phyloP scores from a whole-genome alignment of 2,113 vertebrate genomes.

The Dascyllus trimaculatus region DNA sequence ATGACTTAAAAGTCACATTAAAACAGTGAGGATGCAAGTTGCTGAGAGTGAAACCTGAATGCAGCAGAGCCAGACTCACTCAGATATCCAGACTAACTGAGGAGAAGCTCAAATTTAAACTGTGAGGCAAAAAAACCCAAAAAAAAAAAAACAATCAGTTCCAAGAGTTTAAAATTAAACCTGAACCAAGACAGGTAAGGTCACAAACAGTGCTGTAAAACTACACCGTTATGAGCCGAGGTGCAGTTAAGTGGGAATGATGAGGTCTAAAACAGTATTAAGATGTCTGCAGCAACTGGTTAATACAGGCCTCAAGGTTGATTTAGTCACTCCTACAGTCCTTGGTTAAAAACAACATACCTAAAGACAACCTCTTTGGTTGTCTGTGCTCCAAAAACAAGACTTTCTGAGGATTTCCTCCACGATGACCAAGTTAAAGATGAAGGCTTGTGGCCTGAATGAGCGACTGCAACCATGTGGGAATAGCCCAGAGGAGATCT shows the following conservation, averaged over 20 bases:
- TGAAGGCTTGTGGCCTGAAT: background rate
- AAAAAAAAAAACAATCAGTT: background rate
- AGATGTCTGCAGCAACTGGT: background rate
- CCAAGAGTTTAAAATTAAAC: background rate
- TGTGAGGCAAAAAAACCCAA: slow-evolving; percentile 5
- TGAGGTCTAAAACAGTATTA: background rate
- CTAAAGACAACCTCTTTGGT: background rate
- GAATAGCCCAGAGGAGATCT: background rate
- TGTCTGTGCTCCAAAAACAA: background rate
- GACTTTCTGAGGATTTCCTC: background rate
- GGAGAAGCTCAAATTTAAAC: background rate
- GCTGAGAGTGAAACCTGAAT: slow-evolving; percentile 28
- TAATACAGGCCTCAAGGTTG: background rate
- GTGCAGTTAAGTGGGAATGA: background rate
- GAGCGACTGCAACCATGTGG: too few relatives aligned
- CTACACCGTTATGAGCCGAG: background rate
- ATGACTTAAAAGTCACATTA: background rate
- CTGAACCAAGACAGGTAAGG: background rate
- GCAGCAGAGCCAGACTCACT: slow-evolving; percentile 54
- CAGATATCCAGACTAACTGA: background rate
- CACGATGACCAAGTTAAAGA: background rate
- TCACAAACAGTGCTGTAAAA: slow-evolving; percentile 12
- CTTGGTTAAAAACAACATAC: too few relatives aligned
- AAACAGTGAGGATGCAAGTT: background rate
- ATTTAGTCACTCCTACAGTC: background rate